Conservation (phyloP, 2,797 vertebrate species). For the Numenius phaeopus region DNA sequence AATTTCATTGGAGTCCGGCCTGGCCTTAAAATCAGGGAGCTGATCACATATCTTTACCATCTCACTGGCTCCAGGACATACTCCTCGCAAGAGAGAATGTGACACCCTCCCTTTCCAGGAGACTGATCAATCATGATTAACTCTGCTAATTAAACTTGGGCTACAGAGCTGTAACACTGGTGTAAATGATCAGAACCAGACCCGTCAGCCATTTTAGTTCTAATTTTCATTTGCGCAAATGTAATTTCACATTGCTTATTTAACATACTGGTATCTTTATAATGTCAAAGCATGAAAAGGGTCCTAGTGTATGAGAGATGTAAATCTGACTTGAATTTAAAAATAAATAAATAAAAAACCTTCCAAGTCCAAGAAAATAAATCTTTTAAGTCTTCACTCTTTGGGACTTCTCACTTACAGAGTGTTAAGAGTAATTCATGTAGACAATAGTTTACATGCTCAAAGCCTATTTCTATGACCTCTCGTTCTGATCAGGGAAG, state of each 20-base stretch:
- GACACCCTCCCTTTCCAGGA: not conserved
- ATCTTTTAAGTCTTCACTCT: not conserved
- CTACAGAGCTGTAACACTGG: not conserved
- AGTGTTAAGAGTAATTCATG: not conserved
- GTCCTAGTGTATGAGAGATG: not conserved
- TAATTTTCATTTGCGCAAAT: not conserved
- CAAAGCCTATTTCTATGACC: not conserved
- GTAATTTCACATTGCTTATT: slow-evolving; percentile 2
- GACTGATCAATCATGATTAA: slow-evolving; percentile 42
- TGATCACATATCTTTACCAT: slow-evolving; percentile 25
- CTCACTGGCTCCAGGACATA: not conserved
- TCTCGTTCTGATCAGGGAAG: not conserved
- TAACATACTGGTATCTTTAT: not conserved
- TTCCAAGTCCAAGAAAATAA: not conserved
- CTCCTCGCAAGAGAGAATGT: not conserved
- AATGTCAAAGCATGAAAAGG: not conserved
- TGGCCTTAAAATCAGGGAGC: slow-evolving; percentile 51
- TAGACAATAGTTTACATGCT: not conserved
- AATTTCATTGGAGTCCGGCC: slow-evolving; percentile 49
- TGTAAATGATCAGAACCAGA: slow-evolving; percentile 19
- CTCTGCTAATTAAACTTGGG: slow-evolving; percentile 52
- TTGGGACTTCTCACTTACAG: not conserved
- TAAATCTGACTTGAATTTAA: not conserved
- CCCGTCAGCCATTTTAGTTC: not conserved
- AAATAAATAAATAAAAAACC: not conserved